Evolutionary conservation across 1,140 invertebrate species (phyloP), one percentile per base, ranked within the genome.

Genomic region (Drosophila punjabiensis): DNA sequence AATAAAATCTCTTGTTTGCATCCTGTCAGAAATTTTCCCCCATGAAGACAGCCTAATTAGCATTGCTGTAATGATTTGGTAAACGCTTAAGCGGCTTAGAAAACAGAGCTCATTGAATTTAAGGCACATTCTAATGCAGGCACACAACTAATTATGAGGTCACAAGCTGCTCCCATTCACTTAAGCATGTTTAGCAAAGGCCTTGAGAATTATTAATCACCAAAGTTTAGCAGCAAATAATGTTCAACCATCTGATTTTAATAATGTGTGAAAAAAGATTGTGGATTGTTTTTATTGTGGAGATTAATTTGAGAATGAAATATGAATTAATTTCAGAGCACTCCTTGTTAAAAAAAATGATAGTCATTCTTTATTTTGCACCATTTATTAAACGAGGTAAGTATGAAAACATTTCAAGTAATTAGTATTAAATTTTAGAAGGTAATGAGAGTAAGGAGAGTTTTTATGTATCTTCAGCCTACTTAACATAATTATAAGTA

Each of bases 81-180:
- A 64, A 59, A 20, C 28, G 33, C 28, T 3, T 41, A 64, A 64
- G 62, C 33, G 24, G 33, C 50, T 65, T 65, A 41, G 9, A 59
- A 32, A 20, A 20, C 35, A 59, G 28, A 33, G 55, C 18, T 24
- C 33, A 60, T 60, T 60, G 4, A 60, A 28, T 59, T 59, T 43
- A 45, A 24, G n/a, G 18, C 37, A 58, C 53, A 65, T 61, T 41
- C 52, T 43, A 43, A 60, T 24, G 53, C 20, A 24, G 63, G 62
- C n/a, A 37, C 47, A 52, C 8, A 65, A 13, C 50, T 61, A 43
- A 65, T 65, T 65, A 65, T 33, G 63, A 61, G 55, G 53, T 59
- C 53, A 41, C 14, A 16, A 61, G 63, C 37, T 28, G 24, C 56
- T 60, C 37, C 37, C n/a, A 56, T 43, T 66, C 28, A 43, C 20